Evolutionary conservation across 1,140 invertebrate genomes (phyloP), one percentile per base, ranked within the genome.

Genomic region (Drosophila watanabei): DNA sequence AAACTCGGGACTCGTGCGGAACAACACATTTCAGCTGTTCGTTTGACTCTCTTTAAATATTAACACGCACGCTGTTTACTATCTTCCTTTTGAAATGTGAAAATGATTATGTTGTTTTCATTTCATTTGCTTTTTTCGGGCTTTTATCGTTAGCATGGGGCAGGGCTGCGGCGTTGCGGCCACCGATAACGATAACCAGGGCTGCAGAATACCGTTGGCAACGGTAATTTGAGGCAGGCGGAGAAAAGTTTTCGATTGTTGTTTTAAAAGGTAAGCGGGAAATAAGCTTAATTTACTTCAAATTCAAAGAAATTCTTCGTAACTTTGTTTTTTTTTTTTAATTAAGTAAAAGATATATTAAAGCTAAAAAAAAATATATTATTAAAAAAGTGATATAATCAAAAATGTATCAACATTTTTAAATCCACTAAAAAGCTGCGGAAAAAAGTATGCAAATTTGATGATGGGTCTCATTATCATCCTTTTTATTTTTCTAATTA

Each of bases 11-110:
- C 62, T 72, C 79, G 35, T 39, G 41, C 60, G 46, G 56, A 77
- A 72, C 58, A 85, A 85, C 72, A 84, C 82, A 84, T 84, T 60
- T 66, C 76, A 56, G 45, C 69, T 76, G 41, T 41, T 56, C 16
- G 33, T 13, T 33, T 37, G n/a, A 5, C 54, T 61, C 46, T 65
- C 39, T n/a, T 62, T n/a, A 57, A 62, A 70, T 76, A 63, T 75
- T 66, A 65, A 37, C 78, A 43, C 60, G 56, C 24, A 35, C 56
- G 46, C 66, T 58, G n/a, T 56, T 71, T 64, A 14, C 43, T 81
- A 58, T 69, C 49, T 69, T n/a, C 13, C 16, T 9, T 57, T 60
- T 39, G 20, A 30, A 57, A 56, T 69, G 58, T 80, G 45, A 52
- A n/a, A n/a, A 75, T 56, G 70, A 37, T 48, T 62, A 45, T 68